Base-by-base conservation (phyloP, 1,140 invertebrate species). In the Rhagoletis pomonella region DNA sequence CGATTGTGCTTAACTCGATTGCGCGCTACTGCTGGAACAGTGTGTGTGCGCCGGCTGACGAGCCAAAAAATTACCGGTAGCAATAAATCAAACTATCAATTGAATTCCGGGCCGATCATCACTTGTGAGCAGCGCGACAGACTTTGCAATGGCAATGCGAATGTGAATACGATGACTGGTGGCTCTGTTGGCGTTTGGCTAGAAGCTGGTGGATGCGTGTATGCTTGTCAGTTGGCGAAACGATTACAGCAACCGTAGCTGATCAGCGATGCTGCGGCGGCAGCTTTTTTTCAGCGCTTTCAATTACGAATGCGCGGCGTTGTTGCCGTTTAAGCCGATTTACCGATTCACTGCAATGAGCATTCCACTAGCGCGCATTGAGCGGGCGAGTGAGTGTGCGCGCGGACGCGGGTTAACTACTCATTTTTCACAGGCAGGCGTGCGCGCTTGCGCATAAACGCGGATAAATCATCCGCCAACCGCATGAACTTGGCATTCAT, bases 1-100 rank as follows among this genome's bases (percentile, higher is more conserved):
- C 3, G 4, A 4, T 4, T 3, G n/a, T 17, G 47, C 19, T 44
- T 67, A 39, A n/a, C 47, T 85, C 2, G 84, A 14, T 62, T 14
- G 39, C 60, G 12, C 4, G n/a, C 58, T 55, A 19, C 6, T 14
- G 44, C 10, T 39, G 44, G 67, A 73, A 44, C 47, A 19, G 19
- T 19, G 81, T 19, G 81, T 81, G 81, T 29, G 84, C 29, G 29
- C 29, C 1, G 47, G 29, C 47, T 84, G 87, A 65, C 44, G 29
- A 44, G 58, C 58, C 85, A 90, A 91, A 92, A 92, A 92, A 88
- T 90, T 90, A 92, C 91, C 91, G 91, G 91, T 92, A 91, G 91
- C 91, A 92, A 92, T 92, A 92, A 92, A 92, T 92, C 91, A 92
- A 92, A 91, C 91, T 91, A 92, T 92, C 91, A 92, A 92, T 92